phyloP scores from a whole-genome alignment of 1,140 invertebrate genomes.

The Prorops nasuta region DNA sequence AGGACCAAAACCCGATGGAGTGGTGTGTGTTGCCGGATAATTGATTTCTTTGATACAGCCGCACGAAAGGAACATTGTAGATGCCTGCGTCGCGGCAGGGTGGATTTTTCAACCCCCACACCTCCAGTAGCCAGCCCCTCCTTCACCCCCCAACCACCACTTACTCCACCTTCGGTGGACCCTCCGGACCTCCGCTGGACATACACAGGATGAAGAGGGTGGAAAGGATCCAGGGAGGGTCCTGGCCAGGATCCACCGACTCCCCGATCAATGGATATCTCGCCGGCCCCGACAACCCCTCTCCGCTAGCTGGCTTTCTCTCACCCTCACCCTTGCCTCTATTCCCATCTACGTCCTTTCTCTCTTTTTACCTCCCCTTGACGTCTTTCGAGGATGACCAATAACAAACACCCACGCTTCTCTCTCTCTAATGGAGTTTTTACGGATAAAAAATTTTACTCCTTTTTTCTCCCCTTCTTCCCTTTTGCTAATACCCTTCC shows the following conservation, averaged over 20 bases:
- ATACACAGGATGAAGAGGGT: conserved; percentile 26
- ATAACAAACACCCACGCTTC: conserved; percentile 51
- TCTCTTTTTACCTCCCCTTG: conserved; percentile 15
- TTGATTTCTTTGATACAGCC: conserved; percentile 49
- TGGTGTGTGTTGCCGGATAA: conserved; percentile 39
- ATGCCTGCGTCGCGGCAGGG: conserved; percentile 26
- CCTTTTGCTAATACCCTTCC: neutral
- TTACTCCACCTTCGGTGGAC: conserved; percentile 1
- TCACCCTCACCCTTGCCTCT: conserved; percentile 13
- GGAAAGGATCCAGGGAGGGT: no score
- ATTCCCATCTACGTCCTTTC: conserved; percentile 6
- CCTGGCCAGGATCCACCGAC: conserved; percentile 36
- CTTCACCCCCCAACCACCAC: neutral
- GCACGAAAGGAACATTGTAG: conserved; percentile 37
- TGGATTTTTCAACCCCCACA: conserved; percentile 1
- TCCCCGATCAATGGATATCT: conserved; percentile 49
- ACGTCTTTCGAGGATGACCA: conserved; percentile 49
- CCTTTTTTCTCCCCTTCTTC: conserved; percentile 29
- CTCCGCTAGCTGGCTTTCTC: conserved; percentile 8
- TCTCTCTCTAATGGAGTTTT: conserved; percentile 52
- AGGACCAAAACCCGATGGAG: conserved; percentile 1
- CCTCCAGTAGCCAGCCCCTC: neutral
- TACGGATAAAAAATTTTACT: conserved; percentile 57
- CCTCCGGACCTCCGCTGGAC: conserved; percentile 16
- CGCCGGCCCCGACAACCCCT: conserved; percentile 39